Conservation (phyloP, 2,113 vertebrate genomes). For the Neofelis nebulosa region DNA sequence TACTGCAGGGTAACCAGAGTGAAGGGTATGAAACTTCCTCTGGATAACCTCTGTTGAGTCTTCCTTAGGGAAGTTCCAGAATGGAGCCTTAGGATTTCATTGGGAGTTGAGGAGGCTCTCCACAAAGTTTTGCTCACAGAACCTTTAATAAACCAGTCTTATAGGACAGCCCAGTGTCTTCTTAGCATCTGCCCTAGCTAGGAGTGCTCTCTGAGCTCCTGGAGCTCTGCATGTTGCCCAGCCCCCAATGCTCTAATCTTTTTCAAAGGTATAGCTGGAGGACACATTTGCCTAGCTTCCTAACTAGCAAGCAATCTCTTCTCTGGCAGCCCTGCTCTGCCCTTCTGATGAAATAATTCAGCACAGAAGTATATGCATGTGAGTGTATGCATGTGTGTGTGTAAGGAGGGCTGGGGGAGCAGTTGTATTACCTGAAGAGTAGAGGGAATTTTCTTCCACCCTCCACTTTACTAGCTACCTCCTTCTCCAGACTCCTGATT, state of each 20-base stretch:
- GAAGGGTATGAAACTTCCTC: background rate
- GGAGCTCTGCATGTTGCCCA: background rate
- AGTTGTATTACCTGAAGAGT: background rate
- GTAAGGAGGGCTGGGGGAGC: background rate
- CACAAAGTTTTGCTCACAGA: background rate
- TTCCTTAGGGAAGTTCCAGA: conserved; percentile 14
- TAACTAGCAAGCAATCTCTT: conserved; percentile 56
- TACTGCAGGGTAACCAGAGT: background rate
- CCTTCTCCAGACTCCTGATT: conserved; percentile 14
- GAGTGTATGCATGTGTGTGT: background rate
- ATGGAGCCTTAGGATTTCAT: background rate
- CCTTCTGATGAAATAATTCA: conserved; percentile 43
- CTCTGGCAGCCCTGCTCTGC: conserved; percentile 21
- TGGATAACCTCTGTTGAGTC: background rate
- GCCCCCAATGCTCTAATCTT: background rate
- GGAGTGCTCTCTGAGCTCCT: background rate
- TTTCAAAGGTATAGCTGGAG: conserved; percentile 56
- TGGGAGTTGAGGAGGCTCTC: background rate
- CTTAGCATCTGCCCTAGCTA: background rate
- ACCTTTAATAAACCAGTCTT: background rate
- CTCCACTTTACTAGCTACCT: background rate
- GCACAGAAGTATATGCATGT: background rate
- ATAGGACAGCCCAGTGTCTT: background rate
- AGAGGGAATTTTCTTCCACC: background rate
- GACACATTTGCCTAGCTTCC: conserved; percentile 28